Base-by-base conservation (phyloP, 23 tunicate species). In the Ciona savignyi region DNA sequence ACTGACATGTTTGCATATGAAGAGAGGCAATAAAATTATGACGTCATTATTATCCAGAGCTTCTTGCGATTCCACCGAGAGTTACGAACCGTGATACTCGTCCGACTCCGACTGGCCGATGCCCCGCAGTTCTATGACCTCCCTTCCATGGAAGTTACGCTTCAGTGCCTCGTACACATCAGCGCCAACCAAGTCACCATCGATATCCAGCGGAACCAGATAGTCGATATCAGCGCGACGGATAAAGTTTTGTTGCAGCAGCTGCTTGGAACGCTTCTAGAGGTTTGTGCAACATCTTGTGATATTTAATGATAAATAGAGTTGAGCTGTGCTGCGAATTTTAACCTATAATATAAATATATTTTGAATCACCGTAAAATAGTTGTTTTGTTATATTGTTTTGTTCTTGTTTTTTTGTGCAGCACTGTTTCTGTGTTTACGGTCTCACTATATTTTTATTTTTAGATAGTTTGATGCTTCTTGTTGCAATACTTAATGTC, bases 101-200 rank as follows among this genome's bases (percentile, higher is more conserved):
- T 85, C 23, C 86, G 97, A 0, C 34, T 91, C 34, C 79, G 89
- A 33, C 77, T 91, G 23, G 91, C 91, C 33, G 83, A 91, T 42
- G 89, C 86, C 11, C 97, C 97, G 0, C 86, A 80, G 60, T 91
- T 76, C 66, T 91, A 91, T 34, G 97, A 91, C 70, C 82, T 91
- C 3, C 87, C 97, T 27, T 91, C 97, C 23, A 81, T 91, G 87
- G 97, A 91, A 62, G 86, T 80, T 63, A 81, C 97, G 6, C 78
- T 91, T 1, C 83, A 81, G 30, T 80, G 97, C 49, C 73, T 91
- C 15, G 77, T 84, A 0, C 97, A 91, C 68, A 62, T 76, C 80
- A 91, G 90, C 48, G 97, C 97, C 3, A 51, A 42, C 61, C 66
- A 78, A 3, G 77, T 65, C 23, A 61, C 65, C 11, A 21, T 51